phyloP scores from a whole-genome alignment of 2,888 invertebrate species.

The Chrysomela aeneicollis region DNA sequence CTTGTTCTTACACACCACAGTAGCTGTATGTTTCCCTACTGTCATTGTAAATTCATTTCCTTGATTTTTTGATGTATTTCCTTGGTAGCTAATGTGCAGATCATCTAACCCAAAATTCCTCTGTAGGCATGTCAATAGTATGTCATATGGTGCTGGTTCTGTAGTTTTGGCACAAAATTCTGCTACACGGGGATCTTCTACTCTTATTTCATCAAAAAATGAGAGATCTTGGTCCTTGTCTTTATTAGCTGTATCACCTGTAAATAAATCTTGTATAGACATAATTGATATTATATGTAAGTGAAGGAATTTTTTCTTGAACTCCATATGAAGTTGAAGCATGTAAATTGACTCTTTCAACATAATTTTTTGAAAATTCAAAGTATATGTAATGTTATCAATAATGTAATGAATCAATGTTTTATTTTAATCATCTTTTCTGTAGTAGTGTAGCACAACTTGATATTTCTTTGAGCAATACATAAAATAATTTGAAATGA shows the following conservation, averaged over 20 bases:
- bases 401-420: too few relatives aligned
- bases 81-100: conserved; percentile 83
- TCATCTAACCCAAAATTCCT: conserved; percentile 92
- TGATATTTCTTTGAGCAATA: too few relatives aligned
- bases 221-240: conserved; percentile 64
- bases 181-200: conserved; percentile 92
- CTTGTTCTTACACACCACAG: conserved; percentile 94
- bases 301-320: too few relatives aligned
- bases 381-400: too few relatives aligned
- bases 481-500: neutral
- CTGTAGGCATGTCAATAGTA: conserved; percentile 89
- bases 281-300: neutral
- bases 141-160: conserved; percentile 94
- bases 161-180: conserved; percentile 97
- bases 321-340: too few relatives aligned
- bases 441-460: too few relatives aligned
- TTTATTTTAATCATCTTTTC: too few relatives aligned
- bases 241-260: conserved; percentile 59
- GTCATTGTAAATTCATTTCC: conserved; percentile 94
- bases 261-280: conserved; percentile 17
- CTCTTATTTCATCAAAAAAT: conserved; percentile 92
- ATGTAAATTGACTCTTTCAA: too few relatives aligned
- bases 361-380: too few relatives aligned
- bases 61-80: conserved; percentile 85
- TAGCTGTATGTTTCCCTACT: conserved; percentile 90